Evolutionary conservation across 2,797 vertebrate genomes (phyloP).

Genomic region (Trachops cirrhosus): DNA sequence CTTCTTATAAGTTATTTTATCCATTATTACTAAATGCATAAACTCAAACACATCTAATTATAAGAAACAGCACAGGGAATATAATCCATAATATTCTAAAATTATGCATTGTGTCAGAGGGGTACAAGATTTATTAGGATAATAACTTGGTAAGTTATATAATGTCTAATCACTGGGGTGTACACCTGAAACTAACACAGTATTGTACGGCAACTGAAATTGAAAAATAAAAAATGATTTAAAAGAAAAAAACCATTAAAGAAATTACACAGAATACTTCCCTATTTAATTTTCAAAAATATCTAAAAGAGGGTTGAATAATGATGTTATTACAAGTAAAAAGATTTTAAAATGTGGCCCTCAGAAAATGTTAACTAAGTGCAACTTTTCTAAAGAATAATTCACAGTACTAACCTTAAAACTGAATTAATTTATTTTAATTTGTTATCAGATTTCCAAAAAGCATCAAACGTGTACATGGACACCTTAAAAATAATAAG

Average conservation of each 20-base stretch:
- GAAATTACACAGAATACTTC: constrained; percentile 27
- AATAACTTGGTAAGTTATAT: background rate
- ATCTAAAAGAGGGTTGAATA: background rate
- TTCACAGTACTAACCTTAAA: constrained; percentile 37
- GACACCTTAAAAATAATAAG: background rate
- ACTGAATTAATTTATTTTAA: constrained; percentile 37
- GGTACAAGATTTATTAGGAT: background rate
- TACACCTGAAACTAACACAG: background rate
- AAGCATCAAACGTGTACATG: background rate
- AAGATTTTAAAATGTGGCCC: constrained; percentile 50
- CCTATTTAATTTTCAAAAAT: constrained; percentile 44
- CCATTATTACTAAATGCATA: constrained; percentile 26
- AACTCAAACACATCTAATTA: background rate
- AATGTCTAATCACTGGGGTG: background rate
- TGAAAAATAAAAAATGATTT: background rate
- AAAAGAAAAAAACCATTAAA: background rate
- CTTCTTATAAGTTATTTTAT: background rate
- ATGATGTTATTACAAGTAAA: background rate
- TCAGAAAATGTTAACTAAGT: constrained; percentile 62
- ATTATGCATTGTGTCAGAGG: background rate
- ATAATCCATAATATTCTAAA: background rate
- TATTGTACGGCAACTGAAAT: background rate
- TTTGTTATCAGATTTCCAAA: constrained; percentile 48
- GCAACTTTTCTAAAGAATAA: constrained; percentile 58
- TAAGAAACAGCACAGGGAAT: background rate